Conservation (phyloP, 2,113 vertebrate genomes). For the Atractosteus spatula region DNA sequence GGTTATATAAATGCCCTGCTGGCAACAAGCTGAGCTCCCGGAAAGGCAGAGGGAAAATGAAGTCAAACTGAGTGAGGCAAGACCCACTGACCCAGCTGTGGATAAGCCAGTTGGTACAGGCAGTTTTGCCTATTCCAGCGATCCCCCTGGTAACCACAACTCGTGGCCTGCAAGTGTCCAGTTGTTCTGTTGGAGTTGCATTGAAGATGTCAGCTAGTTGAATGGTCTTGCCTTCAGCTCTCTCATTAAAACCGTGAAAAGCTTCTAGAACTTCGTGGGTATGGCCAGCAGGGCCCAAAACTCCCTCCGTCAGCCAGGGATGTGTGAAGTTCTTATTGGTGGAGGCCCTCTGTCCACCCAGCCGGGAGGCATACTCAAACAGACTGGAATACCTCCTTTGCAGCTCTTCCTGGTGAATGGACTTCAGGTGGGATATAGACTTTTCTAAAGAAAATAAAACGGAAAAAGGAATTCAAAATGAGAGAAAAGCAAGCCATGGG, state of each 20-base stretch:
- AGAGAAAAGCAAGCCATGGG: too few relatives aligned
- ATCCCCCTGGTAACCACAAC: slow-evolving; percentile 3
- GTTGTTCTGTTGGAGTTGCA: background rate
- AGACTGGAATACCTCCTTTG: background rate
- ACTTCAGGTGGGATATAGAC: background rate
- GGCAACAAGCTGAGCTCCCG: slow-evolving; percentile 5
- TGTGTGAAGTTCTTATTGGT: background rate
- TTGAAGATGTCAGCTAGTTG: background rate
- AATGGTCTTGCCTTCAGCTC: background rate
- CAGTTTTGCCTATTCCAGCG: slow-evolving; percentile 12
- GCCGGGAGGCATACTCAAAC: background rate
- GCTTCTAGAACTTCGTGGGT: slow-evolving; percentile 5
- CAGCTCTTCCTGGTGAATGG: background rate
- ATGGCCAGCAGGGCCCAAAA: background rate
- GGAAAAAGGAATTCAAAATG: background rate
- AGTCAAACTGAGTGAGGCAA: background rate
- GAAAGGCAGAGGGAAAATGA: background rate
- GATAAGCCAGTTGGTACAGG: background rate
- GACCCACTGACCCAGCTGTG: background rate
- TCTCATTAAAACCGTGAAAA: background rate
- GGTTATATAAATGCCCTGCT: background rate
- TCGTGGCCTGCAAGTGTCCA: background rate
- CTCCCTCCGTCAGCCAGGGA: slow-evolving; percentile 1
- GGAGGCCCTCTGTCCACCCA: background rate
- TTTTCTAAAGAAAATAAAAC: background rate